These are phyloP conservation scores for Ridgeia piscesae DNA, from an alignment of 1,140 invertebrate genomes.

Conservation along the genomic window DNA sequence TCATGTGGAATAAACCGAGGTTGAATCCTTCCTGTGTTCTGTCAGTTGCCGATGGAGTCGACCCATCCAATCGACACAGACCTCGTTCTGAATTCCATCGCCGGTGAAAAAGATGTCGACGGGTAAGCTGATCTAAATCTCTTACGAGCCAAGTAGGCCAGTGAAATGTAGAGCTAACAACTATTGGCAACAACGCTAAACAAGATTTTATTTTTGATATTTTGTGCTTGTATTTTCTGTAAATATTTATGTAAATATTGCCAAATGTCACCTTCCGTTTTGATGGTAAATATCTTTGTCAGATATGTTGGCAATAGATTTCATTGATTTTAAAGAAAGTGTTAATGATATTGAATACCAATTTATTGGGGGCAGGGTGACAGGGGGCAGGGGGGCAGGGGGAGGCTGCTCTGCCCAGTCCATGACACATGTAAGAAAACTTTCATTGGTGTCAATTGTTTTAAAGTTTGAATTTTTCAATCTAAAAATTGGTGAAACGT, in stretches of 20 bases:
- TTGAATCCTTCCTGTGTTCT: not conserved
- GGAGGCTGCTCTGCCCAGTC: too few species aligned
- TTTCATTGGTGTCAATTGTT: constrained; percentile 60
- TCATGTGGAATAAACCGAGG: not conserved
- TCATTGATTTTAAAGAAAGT: not conserved
- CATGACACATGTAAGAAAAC: too few species aligned
- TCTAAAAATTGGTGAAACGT: not conserved
- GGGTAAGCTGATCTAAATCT: constrained; percentile 76
- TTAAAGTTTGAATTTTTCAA: not conserved
- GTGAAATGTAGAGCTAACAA: not conserved
- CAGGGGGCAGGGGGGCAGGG: constrained; percentile 73
- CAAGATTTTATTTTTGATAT: not conserved
- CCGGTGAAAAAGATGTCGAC: constrained; percentile 90
- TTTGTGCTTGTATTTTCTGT: not conserved
- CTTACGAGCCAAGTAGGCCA: not conserved
- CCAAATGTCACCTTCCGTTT: not conserved
- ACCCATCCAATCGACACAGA: constrained; percentile 81
- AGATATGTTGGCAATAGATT: not conserved
- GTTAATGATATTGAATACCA: not conserved
- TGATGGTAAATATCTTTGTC: not conserved
- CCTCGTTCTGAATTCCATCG: constrained; percentile 82
- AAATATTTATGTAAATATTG: not conserved
- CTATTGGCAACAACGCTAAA: too few species aligned
- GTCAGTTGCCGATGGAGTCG: constrained; percentile 83
- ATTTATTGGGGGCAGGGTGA: not conserved